Conservation (phyloP, 2,888 invertebrate genomes). For the Polymixis flavicincta region DNA sequence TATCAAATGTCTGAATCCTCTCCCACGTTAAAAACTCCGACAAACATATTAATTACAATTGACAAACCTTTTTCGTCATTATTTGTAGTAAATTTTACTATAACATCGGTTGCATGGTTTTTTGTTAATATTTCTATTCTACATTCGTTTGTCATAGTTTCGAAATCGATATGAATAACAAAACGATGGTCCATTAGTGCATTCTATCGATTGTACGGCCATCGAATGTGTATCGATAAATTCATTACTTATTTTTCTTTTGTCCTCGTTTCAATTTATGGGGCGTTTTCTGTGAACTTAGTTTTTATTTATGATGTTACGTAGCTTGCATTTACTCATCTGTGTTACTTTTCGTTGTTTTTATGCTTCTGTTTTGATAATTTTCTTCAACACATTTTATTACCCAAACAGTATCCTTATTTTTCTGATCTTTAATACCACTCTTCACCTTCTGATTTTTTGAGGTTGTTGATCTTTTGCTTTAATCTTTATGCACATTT, state of each 20-base stretch:
- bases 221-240: slow-evolving; percentile 69
- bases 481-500: too few relatives aligned
- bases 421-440: too few relatives aligned
- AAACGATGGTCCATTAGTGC: slow-evolving; percentile 72
- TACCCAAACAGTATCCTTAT: too few relatives aligned
- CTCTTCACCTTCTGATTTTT: too few relatives aligned
- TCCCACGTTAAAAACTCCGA: slow-evolving; percentile 73
- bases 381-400: too few relatives aligned
- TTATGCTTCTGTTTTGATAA: too few relatives aligned
- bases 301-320: slow-evolving; percentile 29
- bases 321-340: slow-evolving; percentile 27
- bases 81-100: slow-evolving; percentile 11
- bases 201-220: slow-evolving; percentile 71
- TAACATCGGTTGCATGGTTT: not conserved
- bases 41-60: slow-evolving; percentile 55
- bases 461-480: too few relatives aligned
- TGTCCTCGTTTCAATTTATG: slow-evolving; percentile 58
- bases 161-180: slow-evolving; percentile 73
- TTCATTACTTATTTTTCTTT: slow-evolving; percentile 67
- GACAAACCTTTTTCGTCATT: slow-evolving; percentile 16
- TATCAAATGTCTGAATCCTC: slow-evolving; percentile 79
- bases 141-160: slow-evolving; percentile 55
- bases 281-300: slow-evolving; percentile 34
- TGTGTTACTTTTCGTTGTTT: not conserved
- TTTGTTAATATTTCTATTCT: slow-evolving; percentile 66